These are phyloP conservation scores for Chromoteleia sp. DNA, from an alignment of 2,888 invertebrate genomes.

Conservation along the genomic window DNA sequence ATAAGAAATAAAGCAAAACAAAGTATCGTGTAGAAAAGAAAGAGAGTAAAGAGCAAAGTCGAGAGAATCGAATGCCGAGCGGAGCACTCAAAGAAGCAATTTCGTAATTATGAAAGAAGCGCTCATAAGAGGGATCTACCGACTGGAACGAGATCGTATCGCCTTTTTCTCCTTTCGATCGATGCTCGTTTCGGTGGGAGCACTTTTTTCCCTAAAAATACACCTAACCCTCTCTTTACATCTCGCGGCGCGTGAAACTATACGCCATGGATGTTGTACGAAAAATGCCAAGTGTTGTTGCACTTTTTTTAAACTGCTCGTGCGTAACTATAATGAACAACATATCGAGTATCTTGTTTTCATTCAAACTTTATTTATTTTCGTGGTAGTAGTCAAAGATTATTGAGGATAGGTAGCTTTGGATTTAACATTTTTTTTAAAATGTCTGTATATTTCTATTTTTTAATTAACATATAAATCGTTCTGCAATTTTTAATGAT, in stretches of 20 bases:
- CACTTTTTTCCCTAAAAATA: slow-evolving; percentile 72
- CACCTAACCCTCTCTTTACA: slow-evolving; percentile 59
- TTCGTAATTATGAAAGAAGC: slow-evolving; percentile 82
- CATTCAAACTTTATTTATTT: background rate
- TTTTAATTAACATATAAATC: too few relatives aligned
- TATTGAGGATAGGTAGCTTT: too few relatives aligned
- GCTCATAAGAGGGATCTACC: slow-evolving; percentile 77
- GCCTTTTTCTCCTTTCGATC: slow-evolving; percentile 72
- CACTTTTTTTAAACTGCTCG: slow-evolving; percentile 47
- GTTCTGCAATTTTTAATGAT: too few relatives aligned
- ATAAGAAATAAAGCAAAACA: slow-evolving; percentile 13
- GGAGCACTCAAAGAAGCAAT: slow-evolving; percentile 83
- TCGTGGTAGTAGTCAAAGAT: background rate
- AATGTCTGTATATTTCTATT: too few relatives aligned
- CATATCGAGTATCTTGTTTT: slow-evolving; percentile 1
- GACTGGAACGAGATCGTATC: slow-evolving; percentile 82
- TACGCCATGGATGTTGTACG: slow-evolving; percentile 30
- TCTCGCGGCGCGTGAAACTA: slow-evolving; percentile 65
- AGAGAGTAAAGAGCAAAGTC: slow-evolving; percentile 73
- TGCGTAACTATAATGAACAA: slow-evolving; percentile 47
- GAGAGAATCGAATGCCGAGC: slow-evolving; percentile 77
- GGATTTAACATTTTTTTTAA: too few relatives aligned
- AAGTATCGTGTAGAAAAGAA: slow-evolving; percentile 59
- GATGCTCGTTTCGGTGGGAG: slow-evolving; percentile 70
- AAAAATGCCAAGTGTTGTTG: slow-evolving; percentile 45